phyloP scores from a whole-genome alignment of 2,113 vertebrate species.

The Murina feae region DNA sequence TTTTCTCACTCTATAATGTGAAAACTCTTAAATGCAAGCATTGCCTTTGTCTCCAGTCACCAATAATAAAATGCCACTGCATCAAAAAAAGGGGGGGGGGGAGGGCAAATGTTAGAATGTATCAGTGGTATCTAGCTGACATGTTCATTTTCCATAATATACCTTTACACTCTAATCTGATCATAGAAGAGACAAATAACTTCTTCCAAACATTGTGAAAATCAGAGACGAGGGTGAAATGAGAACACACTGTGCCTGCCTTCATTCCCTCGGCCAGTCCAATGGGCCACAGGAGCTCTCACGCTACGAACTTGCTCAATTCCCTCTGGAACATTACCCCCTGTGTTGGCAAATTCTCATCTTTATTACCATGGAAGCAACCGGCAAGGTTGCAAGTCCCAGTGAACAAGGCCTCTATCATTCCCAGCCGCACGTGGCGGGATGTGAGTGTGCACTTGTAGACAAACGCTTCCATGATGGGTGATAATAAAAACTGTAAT shows the following conservation, averaged over 20 bases:
- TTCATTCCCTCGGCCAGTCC: not conserved
- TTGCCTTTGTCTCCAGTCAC: not conserved
- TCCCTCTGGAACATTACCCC: not conserved
- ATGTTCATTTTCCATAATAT: not conserved
- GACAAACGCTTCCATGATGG: not conserved
- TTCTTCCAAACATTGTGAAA: not conserved
- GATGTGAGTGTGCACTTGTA: not conserved
- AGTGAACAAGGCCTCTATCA: not conserved
- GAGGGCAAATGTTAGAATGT: not conserved
- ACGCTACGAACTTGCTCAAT: not conserved
- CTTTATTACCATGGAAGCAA: conserved; percentile 38
- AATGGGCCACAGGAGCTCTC: not conserved
- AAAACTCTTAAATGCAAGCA: not conserved
- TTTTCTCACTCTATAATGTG: not conserved
- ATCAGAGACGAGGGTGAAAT: not conserved
- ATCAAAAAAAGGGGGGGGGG: not conserved
- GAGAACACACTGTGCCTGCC: not conserved
- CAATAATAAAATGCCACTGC: not conserved
- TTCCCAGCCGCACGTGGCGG: not conserved
- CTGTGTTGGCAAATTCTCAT: not conserved
- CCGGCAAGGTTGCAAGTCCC: not conserved
- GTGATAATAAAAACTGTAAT: not conserved
- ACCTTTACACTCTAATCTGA: not conserved
- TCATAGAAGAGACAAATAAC: not conserved
- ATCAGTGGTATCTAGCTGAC: not conserved